Conservation (phyloP, 2,888 invertebrate genomes). For the Caenorhabditis imperialis region DNA sequence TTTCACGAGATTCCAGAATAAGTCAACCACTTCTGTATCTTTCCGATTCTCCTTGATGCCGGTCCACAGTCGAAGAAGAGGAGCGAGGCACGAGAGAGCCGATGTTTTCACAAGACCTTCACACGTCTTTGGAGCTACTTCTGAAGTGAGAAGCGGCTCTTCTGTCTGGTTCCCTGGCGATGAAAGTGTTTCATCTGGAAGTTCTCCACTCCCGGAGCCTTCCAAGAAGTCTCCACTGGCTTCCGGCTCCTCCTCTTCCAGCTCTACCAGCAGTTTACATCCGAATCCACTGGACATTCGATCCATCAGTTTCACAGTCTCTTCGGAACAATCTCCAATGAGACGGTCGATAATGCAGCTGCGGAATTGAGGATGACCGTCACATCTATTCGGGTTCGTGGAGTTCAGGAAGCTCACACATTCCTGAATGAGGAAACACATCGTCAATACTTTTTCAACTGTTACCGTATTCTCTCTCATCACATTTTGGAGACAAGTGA, state of each 20-base stretch:
- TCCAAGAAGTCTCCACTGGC: conserved; percentile 22
- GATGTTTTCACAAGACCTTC: conserved; percentile 22
- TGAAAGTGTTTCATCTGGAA: conserved; percentile 12
- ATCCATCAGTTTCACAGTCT: conserved; percentile 34
- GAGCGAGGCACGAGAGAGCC: conserved; percentile 43
- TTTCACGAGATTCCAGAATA: background rate
- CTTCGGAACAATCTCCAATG: conserved; percentile 37
- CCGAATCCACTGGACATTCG: conserved; percentile 39
- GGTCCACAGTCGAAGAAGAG: conserved; percentile 51
- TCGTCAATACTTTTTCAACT: too few relatives aligned
- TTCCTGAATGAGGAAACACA: conserved; percentile 16
- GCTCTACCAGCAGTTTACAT: conserved; percentile 18
- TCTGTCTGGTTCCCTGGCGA: background rate
- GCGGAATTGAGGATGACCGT: conserved; percentile 45
- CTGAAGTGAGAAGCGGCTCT: conserved; percentile 11
- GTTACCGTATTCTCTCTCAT: conserved; percentile 41
- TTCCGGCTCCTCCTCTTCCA: conserved; percentile 26
- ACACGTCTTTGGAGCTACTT: conserved; percentile 19
- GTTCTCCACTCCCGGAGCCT: conserved; percentile 39
- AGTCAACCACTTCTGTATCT: conserved; percentile 39
- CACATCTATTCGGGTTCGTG: conserved; percentile 44
- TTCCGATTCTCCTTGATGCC: conserved; percentile 55
- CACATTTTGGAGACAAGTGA: conserved; percentile 49
- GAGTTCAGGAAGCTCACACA: conserved; percentile 46
- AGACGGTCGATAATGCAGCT: conserved; percentile 31